Percentiles rank a stretch among this genome's conserved stretches.
Evolutionary conservation across 2,113 vertebrate genomes (phyloP).

Genomic region (Urocolius indicus): DNA sequence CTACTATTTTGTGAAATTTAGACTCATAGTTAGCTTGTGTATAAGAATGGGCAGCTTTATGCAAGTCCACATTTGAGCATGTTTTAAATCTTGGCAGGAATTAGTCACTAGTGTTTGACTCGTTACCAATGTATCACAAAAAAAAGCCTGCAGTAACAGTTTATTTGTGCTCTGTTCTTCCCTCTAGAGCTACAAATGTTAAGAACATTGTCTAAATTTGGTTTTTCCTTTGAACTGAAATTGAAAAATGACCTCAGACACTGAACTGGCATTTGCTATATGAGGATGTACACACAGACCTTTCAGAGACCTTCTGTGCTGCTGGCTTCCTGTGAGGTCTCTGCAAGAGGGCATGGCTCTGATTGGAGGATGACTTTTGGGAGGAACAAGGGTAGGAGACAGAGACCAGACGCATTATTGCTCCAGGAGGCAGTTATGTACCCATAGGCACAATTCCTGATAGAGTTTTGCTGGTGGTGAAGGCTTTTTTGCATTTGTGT

Average conservation of each 20-base stretch:
- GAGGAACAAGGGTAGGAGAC: neutral
- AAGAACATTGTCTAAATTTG: neutral
- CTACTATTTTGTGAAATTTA: neutral
- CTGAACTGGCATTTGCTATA: neutral
- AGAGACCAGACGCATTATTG: neutral
- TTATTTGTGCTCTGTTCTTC: neutral
- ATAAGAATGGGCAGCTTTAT: neutral
- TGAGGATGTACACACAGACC: neutral
- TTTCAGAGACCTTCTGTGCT: neutral
- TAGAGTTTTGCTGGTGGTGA: neutral
- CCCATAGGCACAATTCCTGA: neutral
- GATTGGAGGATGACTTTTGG: accelerated
- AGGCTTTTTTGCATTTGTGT: neutral
- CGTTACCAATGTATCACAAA: neutral
- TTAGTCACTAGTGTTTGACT: neutral
- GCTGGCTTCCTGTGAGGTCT: neutral
- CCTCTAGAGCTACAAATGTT: neutral
- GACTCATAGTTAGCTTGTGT: neutral
- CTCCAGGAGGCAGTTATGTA: neutral
- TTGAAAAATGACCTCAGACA: neutral
- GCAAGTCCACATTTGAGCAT: neutral
- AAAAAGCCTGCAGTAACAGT: neutral
- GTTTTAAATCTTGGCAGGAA: neutral
- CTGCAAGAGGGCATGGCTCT: neutral
- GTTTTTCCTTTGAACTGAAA: neutral